Evolutionary conservation across 2,113 vertebrate genomes (phyloP), one percentile per base, ranked within the genome.

Genomic region (Tragelaphus strepsiceros): DNA sequence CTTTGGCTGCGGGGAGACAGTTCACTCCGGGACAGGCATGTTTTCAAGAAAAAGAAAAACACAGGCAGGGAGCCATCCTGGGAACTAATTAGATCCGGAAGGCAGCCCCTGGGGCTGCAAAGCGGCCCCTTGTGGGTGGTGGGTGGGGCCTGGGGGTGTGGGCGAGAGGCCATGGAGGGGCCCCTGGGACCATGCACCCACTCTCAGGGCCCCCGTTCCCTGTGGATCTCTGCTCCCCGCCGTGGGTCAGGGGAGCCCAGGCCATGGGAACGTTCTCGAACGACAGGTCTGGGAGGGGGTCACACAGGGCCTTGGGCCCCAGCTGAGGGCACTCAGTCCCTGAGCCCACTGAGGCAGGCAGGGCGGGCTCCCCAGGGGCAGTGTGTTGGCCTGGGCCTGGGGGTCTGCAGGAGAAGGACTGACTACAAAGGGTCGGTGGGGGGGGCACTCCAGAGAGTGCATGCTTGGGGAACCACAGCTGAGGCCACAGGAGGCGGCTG

Each of bases 381-480:
- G 64, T 1, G 15, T 49, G 77, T 3, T 15, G 90, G 28, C 54
- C n/a, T 10, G 11, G 71, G 77, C 5, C 26, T 62, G 7, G 49
- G 43, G 49, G 19, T 17, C 56, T 7, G 2, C 28, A 78, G 53
- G 17, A 11, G 17, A 28, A 83, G 56, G 22, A 26, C 30, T 24
- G 17, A 3, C 2, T 19, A 3, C 61, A 26, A 2, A 83, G 62
- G 6, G 2, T 62, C 0, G 5, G n/a, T n/a, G 5, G 43, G 32
- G 13, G 64, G 46, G 43, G 0, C 32, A 3, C 0, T 3, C 2
- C 6, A 51, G 80, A 46, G 24, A 22, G 0, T 0, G 8, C 0
- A 5, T 24, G 64, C 30, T 8, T 17, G 21, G 74, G 78, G 49
- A 14, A 7, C 9, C 6, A 6, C 84, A 32, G 32, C 21, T 1